These are phyloP conservation scores for Apodemia mormo DNA, from an alignment of 2,888 invertebrate species.

Conservation along the genomic window DNA sequence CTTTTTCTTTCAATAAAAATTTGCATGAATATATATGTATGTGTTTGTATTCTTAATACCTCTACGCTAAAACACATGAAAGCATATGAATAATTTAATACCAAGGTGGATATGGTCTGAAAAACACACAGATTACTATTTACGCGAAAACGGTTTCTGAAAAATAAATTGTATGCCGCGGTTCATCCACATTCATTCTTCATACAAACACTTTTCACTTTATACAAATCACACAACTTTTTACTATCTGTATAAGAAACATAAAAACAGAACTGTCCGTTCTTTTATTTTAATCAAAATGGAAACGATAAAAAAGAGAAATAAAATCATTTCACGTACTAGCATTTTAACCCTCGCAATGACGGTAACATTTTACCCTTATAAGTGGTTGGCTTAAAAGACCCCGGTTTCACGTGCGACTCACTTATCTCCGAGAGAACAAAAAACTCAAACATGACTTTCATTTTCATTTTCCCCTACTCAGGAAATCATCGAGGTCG, in stretches of 20 bases:
- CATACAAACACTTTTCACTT: neutral
- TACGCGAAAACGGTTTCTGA: no score
- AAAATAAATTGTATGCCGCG: no score
- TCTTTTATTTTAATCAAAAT: neutral
- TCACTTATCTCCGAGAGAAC: slow-evolving; percentile 37
- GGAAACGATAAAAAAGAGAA: slow-evolving; percentile 24
- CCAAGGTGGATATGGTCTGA: no score
- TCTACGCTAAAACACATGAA: no score
- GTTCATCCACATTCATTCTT: neutral
- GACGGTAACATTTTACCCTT: slow-evolving; percentile 32
- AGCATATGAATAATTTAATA: no score
- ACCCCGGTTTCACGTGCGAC: slow-evolving; percentile 36
- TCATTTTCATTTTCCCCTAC: slow-evolving; percentile 38
- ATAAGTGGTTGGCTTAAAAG: slow-evolving; percentile 32
- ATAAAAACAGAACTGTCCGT: neutral
- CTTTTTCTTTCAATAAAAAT: no score
- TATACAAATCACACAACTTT: neutral
- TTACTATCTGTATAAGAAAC: neutral
- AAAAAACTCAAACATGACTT: slow-evolving; percentile 40
- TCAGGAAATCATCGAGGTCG: slow-evolving; percentile 41
- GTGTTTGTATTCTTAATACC: no score
- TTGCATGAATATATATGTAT: no score
- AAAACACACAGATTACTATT: no score
- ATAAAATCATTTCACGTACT: slow-evolving; percentile 34
- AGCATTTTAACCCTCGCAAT: slow-evolving; percentile 30